Percentiles rank a stretch among this genome's conserved stretches.
Evolutionary conservation across 2,113 vertebrate genomes (phyloP).

Genomic region (Chaenocephalus aceratus): DNA sequence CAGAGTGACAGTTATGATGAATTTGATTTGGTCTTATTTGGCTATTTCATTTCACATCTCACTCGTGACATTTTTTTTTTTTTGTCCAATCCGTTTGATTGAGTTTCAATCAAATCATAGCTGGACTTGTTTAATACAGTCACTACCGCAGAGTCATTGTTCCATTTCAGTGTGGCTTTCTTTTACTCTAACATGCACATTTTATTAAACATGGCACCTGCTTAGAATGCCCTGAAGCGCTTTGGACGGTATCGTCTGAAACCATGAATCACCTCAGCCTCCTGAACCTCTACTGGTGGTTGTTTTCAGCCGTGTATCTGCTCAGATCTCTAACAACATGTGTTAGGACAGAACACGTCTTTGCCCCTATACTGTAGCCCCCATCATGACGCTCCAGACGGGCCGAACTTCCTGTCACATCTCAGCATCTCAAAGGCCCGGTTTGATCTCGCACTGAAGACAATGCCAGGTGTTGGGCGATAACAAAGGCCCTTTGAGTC

Average conservation of each 20-base stretch:
- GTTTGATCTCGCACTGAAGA: conserved; percentile 73
- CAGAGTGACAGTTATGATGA: too few relatives aligned
- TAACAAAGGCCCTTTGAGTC: conserved; percentile 66
- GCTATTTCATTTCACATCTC: too few relatives aligned
- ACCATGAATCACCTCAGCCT: conserved; percentile 33
- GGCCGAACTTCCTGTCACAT: conserved; percentile 72
- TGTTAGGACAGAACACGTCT: conserved; percentile 52
- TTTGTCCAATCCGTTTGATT: too few relatives aligned
- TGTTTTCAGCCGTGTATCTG: conserved; percentile 27
- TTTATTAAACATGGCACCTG: not conserved
- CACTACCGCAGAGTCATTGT: too few relatives aligned
- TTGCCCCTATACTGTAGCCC: conserved; percentile 28
- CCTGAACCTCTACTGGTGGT: conserved; percentile 27
- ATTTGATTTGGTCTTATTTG: too few relatives aligned
- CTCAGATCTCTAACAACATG: conserved; percentile 43
- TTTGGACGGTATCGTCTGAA: conserved; percentile 12
- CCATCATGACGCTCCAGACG: conserved; percentile 47
- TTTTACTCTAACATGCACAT: not conserved
- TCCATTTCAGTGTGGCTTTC: not conserved
- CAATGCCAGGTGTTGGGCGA: conserved; percentile 78
- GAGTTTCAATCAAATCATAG: too few relatives aligned
- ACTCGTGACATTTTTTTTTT: too few relatives aligned
- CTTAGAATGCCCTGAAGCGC: conserved; percentile 9
- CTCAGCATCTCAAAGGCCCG: conserved; percentile 53
- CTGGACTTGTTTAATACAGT: too few relatives aligned